phyloP scores from a whole-genome alignment of 1,140 invertebrate species.

The Pseudomyrmex concolor region DNA sequence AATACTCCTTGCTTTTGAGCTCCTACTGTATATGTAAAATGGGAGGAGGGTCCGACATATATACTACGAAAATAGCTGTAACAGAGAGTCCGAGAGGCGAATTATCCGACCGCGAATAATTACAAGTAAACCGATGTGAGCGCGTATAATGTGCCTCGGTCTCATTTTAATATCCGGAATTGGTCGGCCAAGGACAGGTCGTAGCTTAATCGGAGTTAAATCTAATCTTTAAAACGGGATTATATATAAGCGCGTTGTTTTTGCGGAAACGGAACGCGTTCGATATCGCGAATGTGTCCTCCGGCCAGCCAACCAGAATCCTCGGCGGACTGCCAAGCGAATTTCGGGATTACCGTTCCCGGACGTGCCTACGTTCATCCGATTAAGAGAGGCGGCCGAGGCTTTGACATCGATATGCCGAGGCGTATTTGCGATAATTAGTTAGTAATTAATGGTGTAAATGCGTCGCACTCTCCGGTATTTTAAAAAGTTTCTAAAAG shows the following conservation, averaged over 20 bases:
- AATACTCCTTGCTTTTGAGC: not conserved
- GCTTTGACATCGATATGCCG: conserved; percentile 67
- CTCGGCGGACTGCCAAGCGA: conserved; percentile 63
- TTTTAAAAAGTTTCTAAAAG: conserved; percentile 24
- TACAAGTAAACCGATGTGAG: conserved; percentile 19
- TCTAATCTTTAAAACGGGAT: conserved; percentile 61
- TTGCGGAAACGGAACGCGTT: conserved; percentile 21
- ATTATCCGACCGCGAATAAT: conserved; percentile 47
- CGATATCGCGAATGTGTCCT: conserved; percentile 61
- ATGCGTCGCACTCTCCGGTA: not conserved
- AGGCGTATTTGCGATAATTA: conserved; percentile 65
- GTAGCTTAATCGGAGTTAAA: conserved; percentile 49
- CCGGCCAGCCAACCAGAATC: conserved; percentile 54
- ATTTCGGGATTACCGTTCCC: conserved; percentile 55
- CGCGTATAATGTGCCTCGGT: conserved; percentile 21
- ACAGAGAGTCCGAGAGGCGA: not conserved
- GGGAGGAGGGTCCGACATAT: too few relatives aligned
- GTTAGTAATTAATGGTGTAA: conserved; percentile 66
- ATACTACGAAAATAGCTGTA: not conserved
- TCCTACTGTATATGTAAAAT: not conserved
- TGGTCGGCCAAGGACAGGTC: conserved; percentile 32
- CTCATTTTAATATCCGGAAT: conserved; percentile 50
- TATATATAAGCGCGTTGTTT: conserved; percentile 40
- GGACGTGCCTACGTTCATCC: conserved; percentile 66
- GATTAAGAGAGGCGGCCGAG: conserved; percentile 56